Evolutionary conservation across 2,888 invertebrate genomes (phyloP).

Genomic region (Nematopogon swammerdamellus): DNA sequence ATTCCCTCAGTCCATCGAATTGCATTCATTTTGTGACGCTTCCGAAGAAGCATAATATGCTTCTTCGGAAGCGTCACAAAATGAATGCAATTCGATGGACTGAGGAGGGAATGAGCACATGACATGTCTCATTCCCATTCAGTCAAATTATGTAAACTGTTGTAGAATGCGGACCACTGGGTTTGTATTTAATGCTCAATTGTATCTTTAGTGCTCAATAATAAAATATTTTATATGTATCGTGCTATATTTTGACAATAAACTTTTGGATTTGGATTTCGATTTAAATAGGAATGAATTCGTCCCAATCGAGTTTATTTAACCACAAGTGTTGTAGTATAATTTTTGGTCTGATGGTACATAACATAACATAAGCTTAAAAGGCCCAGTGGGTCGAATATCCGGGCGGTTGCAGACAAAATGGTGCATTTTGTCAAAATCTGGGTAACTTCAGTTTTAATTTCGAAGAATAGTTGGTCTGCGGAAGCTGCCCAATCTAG

Average conservation of each 20-base stretch:
- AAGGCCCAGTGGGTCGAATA: constrained; percentile 15
- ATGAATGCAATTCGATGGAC: constrained; percentile 12
- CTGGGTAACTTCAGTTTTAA: no score
- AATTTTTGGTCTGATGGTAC: constrained; percentile 13
- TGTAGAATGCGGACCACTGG: constrained; percentile 6
- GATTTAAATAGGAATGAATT: constrained; percentile 10
- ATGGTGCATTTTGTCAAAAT: constrained; percentile 14
- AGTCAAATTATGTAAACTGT: constrained; percentile 6
- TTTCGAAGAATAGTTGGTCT: constrained; percentile 5
- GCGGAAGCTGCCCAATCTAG: constrained; percentile 7
- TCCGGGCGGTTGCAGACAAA: constrained; percentile 12
- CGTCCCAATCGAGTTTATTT: constrained; percentile 14
- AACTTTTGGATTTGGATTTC: no score
- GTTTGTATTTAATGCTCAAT: no score
- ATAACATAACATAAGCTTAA: constrained; percentile 12
- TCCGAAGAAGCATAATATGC: constrained; percentile 13
- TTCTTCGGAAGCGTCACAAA: constrained; percentile 13
- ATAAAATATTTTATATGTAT: no score
- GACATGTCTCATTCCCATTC: constrained; percentile 9
- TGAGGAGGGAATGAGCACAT: constrained; percentile 1
- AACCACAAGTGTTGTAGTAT: constrained; percentile 16
- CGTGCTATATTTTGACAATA: no score
- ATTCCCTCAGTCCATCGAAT: constrained; percentile 4
- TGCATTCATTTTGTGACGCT: constrained; percentile 15
- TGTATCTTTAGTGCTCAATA: no score